Base-by-base conservation (phyloP, 1,140 invertebrate genomes). In the Drosophila albomicans region DNA sequence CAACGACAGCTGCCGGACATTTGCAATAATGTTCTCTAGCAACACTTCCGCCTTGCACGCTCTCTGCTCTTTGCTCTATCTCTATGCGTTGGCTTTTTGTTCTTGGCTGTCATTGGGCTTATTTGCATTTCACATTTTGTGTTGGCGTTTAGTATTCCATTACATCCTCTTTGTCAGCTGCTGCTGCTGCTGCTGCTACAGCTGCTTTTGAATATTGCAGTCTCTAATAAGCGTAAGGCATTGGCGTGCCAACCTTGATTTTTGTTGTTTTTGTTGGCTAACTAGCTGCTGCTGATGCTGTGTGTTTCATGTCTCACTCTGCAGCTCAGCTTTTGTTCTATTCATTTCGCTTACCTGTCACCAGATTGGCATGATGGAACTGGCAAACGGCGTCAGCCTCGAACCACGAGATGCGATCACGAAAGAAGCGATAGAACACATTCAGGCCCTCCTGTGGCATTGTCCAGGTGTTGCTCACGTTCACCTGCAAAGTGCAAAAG, bases 351-450 rank as follows among this genome's bases (percentile, higher is more conserved):
- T 94, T 93, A 96, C 96, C 95, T 87, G 95, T 96, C 75, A 96
- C 95, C 41, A 96, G 93, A 88, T 96, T 95, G 58, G 95, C 95
- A 81, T 96, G 96, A 91, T 96, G 95, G 75, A 96, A 96, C 93
- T 96, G 95, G 91, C 96, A 96, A 15, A 96, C 95, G 8, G 95
- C 95, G 78, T 96, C 96, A 1, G 96, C 96, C 91, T 96, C 96
- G 81, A 95, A 96, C 96, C 96, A 96, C 32, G 95, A 96, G 78
- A 96, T 96, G 86, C 95, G 94, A 93, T 96, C 96, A 74, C 95
- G 94, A 93, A 96, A 96, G 93, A 96, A 96, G 76, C 95, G 95
- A 93, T 96, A 96, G 93, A 96, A 96, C 58, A 96, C 95, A 56
- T 95, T 95, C 91, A 95, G 95, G 10, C 95, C 95, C 87, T 96